A percentile compares a stretch with the other conserved stretches of the same genome.
These are phyloP conservation scores for Junonia oenone DNA, from an alignment of 2,888 invertebrate genomes.

Conservation along the genomic window DNA sequence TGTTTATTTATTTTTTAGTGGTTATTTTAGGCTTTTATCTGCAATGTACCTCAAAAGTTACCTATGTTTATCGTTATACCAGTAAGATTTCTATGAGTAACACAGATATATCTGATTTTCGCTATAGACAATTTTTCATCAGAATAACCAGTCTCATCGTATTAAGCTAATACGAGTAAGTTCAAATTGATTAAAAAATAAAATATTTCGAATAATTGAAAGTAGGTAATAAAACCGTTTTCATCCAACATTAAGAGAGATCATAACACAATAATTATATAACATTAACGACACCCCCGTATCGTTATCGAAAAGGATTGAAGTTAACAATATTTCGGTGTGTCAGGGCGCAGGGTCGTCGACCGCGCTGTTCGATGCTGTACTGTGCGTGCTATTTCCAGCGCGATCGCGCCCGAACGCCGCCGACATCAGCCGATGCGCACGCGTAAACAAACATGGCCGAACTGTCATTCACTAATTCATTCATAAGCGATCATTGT, in stretches of 20 bases:
- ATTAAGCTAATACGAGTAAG: too few species aligned
- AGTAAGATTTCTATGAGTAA: too few species aligned
- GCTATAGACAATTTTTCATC: too few species aligned
- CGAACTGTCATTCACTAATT: conserved; percentile 76
- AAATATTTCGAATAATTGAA: too few species aligned
- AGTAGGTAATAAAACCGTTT: too few species aligned
- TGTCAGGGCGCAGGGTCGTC: conserved; percentile 67
- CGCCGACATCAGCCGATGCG: conserved; percentile 58
- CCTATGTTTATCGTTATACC: too few species aligned
- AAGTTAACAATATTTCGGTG: conserved; percentile 67
- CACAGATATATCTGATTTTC: too few species aligned
- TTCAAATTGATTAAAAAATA: too few species aligned
- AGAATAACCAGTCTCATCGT: too few species aligned
- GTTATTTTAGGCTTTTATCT: too few species aligned
- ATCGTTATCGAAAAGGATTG: conserved; percentile 43
- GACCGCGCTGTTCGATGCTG: conserved; percentile 68
- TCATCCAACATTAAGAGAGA: neutral
- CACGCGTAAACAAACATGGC: conserved; percentile 76
- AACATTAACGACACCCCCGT: conserved; percentile 21
- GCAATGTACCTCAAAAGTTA: too few species aligned
- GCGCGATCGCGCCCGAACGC: conserved; percentile 56
- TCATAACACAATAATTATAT: neutral
- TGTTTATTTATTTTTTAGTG: too few species aligned
- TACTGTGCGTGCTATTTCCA: conserved; percentile 75
- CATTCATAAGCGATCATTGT: conserved; percentile 73